phyloP scores from a whole-genome alignment of 2,888 invertebrate genomes.

The Silvanus unidentatus region DNA sequence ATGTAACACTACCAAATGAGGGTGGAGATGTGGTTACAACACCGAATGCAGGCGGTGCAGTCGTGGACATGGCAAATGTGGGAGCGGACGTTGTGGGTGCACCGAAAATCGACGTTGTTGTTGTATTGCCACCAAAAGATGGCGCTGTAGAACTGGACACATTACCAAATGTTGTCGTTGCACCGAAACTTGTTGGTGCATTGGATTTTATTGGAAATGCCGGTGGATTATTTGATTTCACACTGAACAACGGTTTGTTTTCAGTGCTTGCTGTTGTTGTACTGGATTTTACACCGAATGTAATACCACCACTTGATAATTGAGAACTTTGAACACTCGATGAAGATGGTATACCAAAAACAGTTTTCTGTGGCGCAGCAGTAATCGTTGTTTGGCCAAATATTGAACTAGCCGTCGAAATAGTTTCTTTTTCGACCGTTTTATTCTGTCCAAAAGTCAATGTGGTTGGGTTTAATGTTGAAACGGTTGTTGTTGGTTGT shows the following conservation, averaged over 20 bases:
- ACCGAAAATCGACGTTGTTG: not conserved
- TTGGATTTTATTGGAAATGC: not conserved
- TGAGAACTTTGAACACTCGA: too few relatives aligned
- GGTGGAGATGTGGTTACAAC: not conserved
- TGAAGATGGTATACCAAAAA: too few relatives aligned
- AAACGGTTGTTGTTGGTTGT: slow-evolving; percentile 4
- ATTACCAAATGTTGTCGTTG: not conserved
- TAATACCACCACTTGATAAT: too few relatives aligned
- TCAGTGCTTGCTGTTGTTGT: too few relatives aligned
- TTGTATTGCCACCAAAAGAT: not conserved
- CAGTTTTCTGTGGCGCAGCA: too few relatives aligned
- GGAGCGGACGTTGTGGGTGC: not conserved
- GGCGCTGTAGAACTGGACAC: not conserved
- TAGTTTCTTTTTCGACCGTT: not conserved
- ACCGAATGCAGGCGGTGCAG: not conserved
- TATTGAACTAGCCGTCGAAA: not conserved
- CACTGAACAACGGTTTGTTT: too few relatives aligned
- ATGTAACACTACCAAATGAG: not conserved
- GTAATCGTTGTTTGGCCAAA: not conserved
- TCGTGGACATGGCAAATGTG: not conserved
- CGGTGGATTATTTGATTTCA: too few relatives aligned
- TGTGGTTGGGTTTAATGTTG: slow-evolving; percentile 1
- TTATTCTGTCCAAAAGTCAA: not conserved
- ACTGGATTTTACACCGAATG: too few relatives aligned
- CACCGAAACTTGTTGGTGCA: not conserved